phyloP scores from a whole-genome alignment of 2,888 invertebrate species.

The Plagodis pulveraria region DNA sequence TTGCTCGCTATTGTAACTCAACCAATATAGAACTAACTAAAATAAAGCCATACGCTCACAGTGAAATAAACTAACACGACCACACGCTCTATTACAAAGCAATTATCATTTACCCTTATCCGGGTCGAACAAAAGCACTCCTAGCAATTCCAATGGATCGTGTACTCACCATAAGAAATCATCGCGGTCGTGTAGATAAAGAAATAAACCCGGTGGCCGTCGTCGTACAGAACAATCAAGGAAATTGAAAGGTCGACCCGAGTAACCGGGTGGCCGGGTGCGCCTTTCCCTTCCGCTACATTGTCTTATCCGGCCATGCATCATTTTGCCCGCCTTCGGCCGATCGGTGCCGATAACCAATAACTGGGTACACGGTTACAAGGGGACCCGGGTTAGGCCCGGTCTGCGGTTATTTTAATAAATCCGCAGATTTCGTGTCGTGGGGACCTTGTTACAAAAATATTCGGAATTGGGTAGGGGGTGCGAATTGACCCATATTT shows the following conservation, averaged over 20 bases:
- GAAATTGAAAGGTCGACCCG: conserved; percentile 78
- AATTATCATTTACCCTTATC: conserved; percentile 39
- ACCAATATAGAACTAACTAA: neutral
- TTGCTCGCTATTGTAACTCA: too few species aligned
- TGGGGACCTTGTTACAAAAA: conserved; percentile 26
- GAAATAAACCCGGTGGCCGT: conserved; percentile 49
- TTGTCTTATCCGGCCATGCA: conserved; percentile 71
- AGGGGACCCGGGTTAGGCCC: conserved; percentile 28
- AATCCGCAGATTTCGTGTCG: conserved; percentile 44
- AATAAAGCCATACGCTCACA: neutral
- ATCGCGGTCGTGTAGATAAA: conserved; percentile 54
- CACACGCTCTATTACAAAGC: conserved; percentile 20
- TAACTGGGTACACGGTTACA: conserved; percentile 34
- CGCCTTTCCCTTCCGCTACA: conserved; percentile 68
- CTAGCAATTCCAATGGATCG: conserved; percentile 34
- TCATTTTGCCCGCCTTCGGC: conserved; percentile 62
- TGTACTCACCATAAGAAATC: conserved; percentile 51
- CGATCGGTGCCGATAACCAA: conserved; percentile 47
- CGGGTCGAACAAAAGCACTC: conserved; percentile 37
- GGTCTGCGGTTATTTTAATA: conserved; percentile 62
- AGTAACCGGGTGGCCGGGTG: conserved; percentile 44
- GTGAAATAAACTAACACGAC: conserved; percentile 12
- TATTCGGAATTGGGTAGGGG: conserved; percentile 24
- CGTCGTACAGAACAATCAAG: conserved; percentile 59
- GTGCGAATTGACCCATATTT: conserved; percentile 29